Percentiles rank a stretch among this genome's conserved stretches.
phyloP scores from a whole-genome alignment of 2,797 vertebrate species.

The Carapus acus region DNA sequence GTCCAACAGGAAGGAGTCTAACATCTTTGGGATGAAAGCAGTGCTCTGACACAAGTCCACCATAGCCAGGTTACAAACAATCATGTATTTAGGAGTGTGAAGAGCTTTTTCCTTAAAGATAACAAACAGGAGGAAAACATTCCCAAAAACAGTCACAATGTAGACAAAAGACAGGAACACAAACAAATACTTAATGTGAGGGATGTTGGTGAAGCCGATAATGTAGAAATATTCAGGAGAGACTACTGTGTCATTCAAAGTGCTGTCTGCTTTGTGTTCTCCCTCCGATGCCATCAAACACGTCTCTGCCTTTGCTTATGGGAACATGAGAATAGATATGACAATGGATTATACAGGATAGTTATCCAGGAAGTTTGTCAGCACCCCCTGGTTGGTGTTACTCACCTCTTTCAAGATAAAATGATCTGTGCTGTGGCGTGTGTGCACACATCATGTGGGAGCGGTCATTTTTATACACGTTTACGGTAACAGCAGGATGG shows the following conservation, averaged over 20 bases:
- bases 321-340: too few relatives aligned
- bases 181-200: slow-evolving; percentile 23
- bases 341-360: too few relatives aligned
- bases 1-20: slow-evolving; percentile 7
- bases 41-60: slow-evolving; percentile 30
- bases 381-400: too few relatives aligned
- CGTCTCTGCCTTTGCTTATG: too few relatives aligned
- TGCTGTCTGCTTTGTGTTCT: background rate
- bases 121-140: slow-evolving; percentile 29
- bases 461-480: too few relatives aligned
- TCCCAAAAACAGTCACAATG: slow-evolving; percentile 22
- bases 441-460: too few relatives aligned
- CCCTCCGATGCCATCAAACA: slow-evolving; percentile 1
- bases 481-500: too few relatives aligned
- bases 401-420: too few relatives aligned
- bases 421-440: too few relatives aligned
- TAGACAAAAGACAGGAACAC: slow-evolving; percentile 32
- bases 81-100: too few relatives aligned
- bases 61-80: slow-evolving; percentile 30
- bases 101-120: slow-evolving; percentile 16
- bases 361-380: too few relatives aligned
- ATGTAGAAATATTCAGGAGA: slow-evolving; percentile 28
- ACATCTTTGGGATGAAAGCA: slow-evolving; percentile 22
- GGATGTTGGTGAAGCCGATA: slow-evolving; percentile 28
- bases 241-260: slow-evolving; percentile 3